Percentiles rank a stretch among this genome's conserved stretches.
phyloP scores from a whole-genome alignment of 2,888 invertebrate genomes.

The Osmoderma eremita region DNA sequence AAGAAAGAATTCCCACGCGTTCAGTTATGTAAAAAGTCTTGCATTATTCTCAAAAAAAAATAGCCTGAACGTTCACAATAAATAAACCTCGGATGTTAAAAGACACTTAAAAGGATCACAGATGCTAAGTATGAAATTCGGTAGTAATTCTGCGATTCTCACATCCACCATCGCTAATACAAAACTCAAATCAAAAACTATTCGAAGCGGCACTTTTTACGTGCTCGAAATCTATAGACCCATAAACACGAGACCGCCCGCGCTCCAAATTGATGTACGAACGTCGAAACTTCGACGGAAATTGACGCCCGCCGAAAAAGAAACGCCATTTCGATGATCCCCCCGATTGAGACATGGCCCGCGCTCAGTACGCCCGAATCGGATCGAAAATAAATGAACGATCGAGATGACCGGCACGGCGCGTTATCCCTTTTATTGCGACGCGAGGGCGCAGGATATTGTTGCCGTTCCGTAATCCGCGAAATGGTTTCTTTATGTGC shows the following conservation, averaged over 20 bases:
- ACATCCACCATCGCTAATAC: no score
- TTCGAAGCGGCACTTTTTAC: no score
- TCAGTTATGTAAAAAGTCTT: neutral
- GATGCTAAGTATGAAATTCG: no score
- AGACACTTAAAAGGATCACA: no score
- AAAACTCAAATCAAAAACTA: no score
- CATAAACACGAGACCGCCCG: constrained; percentile 13
- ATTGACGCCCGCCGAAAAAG: constrained; percentile 25
- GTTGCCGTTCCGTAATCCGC: constrained; percentile 34
- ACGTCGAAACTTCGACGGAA: constrained; percentile 12
- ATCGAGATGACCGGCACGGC: constrained; percentile 57
- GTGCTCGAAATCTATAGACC: neutral
- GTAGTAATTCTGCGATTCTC: no score
- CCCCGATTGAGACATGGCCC: constrained; percentile 24
- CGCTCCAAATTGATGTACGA: constrained; percentile 26
- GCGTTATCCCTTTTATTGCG: constrained; percentile 50
- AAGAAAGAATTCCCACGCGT: constrained; percentile 9
- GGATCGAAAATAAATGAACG: constrained; percentile 54
- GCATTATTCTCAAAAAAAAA: no score
- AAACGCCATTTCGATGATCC: constrained; percentile 28
- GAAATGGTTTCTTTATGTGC: constrained; percentile 35
- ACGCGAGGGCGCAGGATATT: constrained; percentile 36
- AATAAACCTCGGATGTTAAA: no score
- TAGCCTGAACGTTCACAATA: no score
- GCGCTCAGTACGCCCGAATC: constrained; percentile 22